These are phyloP conservation scores for Eunapius fragilis DNA, from an alignment of 37 sponge, comb jelly and placozoan genomes.

Conservation along the genomic window DNA sequence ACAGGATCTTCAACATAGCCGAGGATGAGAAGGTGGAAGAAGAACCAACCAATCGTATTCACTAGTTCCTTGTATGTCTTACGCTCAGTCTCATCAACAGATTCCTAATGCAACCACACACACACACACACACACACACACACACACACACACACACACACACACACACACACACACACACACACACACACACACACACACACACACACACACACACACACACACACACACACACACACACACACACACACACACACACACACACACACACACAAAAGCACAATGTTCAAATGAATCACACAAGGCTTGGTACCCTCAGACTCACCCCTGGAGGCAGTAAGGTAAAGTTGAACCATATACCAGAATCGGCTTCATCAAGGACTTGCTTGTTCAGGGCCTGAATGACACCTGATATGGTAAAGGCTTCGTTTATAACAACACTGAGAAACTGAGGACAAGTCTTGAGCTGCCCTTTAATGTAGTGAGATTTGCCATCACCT, in stretches of 20 bases:
- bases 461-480: conserved; percentile 50
- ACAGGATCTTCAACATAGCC: conserved; percentile 86
- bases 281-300: not conserved
- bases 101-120: too few relatives aligned
- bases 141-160: too few relatives aligned
- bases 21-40: conserved; percentile 78
- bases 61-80: conserved; percentile 55
- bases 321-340: conserved; percentile 74
- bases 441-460: conserved; percentile 2
- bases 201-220: too few relatives aligned
- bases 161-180: too few relatives aligned
- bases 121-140: too few relatives aligned
- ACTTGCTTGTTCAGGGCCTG: conserved; percentile 40
- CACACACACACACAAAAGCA: too few relatives aligned
- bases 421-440: conserved; percentile 75
- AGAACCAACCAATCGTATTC: conserved; percentile 76
- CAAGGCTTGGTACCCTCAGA: not conserved
- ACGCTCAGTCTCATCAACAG: conserved; percentile 38
- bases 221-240: too few relatives aligned
- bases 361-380: conserved; percentile 22
- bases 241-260: too few relatives aligned
- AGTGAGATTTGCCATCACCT: conserved; percentile 84
- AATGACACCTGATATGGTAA: conserved; percentile 57
- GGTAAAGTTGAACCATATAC: conserved; percentile 79
- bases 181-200: too few relatives aligned